Evolutionary conservation across 92 coral and sea anemone genomes (phyloP), one percentile per base, ranked within the genome.

Genomic region (Porites rus): DNA sequence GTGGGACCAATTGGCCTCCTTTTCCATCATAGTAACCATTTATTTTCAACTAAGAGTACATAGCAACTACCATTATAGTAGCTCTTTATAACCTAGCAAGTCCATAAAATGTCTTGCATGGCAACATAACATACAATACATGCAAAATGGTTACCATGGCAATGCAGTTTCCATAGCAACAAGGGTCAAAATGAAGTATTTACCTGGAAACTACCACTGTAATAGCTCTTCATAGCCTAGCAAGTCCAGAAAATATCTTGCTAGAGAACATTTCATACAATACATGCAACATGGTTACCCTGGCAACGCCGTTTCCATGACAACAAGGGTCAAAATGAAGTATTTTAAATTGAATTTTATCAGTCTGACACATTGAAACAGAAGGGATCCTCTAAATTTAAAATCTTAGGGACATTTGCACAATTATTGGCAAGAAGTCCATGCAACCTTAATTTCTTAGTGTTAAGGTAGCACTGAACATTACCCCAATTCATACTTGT

Each of bases 381-480:
- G 75, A 9, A 53, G 43, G 12, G 28, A 70, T 18, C 46, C 52
- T 25, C 75, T 70, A 25, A 70, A n/a, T 19, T 70, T 25, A 70
- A 67, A 67, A 7, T 22, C 38, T 70, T 31, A 8, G 75, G 75
- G 11, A 28, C 31, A 70, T 38, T 22, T 70, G 17, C 75, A 70
- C 75, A 70, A 70, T 70, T 70, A 10, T 22, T 43, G 75, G 52
- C 53, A 70, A 19, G 53, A 62, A 62, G 66, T 62, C 66, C 66
- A 78, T 52, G 83, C 83, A 78, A 78, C 83, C 83, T 78, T 77
- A 77, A 51, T 51, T 77, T 77, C 22, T 77, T 77, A 13, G 58
- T 58, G 19, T 77, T 20, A 78, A 78, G 83, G 83, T 78, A 72
- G 83, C 83, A 78, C 83, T 78, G 83, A 78, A 21, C 31, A 28